phyloP scores from a whole-genome alignment of 2,888 invertebrate genomes.

The Plagodis pulveraria region DNA sequence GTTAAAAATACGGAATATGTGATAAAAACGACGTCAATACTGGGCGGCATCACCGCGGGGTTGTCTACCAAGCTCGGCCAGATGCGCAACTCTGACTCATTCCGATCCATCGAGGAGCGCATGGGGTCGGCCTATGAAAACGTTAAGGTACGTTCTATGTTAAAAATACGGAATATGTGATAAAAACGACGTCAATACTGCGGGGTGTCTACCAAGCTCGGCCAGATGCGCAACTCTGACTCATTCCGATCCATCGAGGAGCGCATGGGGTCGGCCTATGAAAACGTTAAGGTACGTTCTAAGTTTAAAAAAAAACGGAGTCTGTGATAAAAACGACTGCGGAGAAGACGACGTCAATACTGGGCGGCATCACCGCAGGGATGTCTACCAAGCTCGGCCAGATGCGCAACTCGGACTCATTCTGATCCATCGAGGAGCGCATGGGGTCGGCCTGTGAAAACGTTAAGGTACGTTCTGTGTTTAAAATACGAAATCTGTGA shows the following conservation, averaged over 20 bases:
- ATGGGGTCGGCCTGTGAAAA: conserved; percentile 98
- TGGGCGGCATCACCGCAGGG: conserved; percentile 94
- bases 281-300: conserved; percentile 94
- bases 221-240: conserved; percentile 98
- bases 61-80: too few species aligned
- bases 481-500: conserved; percentile 97
- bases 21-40: conserved; percentile 88
- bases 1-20: conserved; percentile 98
- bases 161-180: conserved; percentile 86
- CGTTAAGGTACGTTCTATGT: too few species aligned
- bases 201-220: conserved; percentile 94
- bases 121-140: too few species aligned
- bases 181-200: conserved; percentile 95
- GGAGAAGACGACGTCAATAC: conserved; percentile 95
- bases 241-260: conserved; percentile 99
- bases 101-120: too few species aligned
- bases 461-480: conserved; percentile 96
- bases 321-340: conserved; percentile 87
- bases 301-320: background rate
- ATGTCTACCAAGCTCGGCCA: conserved; percentile 95
- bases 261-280: conserved; percentile 97
- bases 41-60: too few species aligned
- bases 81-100: too few species aligned
- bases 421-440: conserved; percentile 98
- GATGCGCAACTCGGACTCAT: conserved; percentile 98